Evolutionary conservation across 1,140 invertebrate species (phyloP).

Genomic region (Helicoverpa zea): DNA sequence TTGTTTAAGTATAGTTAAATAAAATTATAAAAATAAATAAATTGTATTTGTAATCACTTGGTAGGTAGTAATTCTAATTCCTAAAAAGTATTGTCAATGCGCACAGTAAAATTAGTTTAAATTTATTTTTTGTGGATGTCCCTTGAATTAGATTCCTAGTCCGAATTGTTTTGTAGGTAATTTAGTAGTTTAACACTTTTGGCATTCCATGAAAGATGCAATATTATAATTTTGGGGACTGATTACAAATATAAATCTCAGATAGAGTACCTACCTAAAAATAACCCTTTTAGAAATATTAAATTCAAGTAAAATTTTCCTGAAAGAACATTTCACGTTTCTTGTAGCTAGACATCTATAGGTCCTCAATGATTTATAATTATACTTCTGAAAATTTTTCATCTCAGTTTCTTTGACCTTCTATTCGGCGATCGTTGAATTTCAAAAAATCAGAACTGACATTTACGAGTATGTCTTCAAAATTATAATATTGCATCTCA

Average conservation of each 20-base stretch:
- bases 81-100: conserved; percentile 77
- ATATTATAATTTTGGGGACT: neutral
- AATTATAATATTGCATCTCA: conserved; percentile 17
- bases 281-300: too few relatives aligned
- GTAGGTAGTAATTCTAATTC: conserved; percentile 64
- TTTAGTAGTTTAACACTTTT: conserved; percentile 38
- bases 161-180: conserved; percentile 59
- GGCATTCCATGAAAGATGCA: conserved; percentile 4
- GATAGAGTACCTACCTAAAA: too few relatives aligned
- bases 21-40: neutral
- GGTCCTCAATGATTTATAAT: too few relatives aligned
- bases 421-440: too few relatives aligned
- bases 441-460: too few relatives aligned
- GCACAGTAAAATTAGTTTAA: conserved; percentile 78
- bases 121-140: conserved; percentile 61
- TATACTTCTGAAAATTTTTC: too few relatives aligned
- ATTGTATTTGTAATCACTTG: conserved; percentile 65
- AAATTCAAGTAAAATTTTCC: too few relatives aligned
- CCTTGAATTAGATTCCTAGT: conserved; percentile 54
- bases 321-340: too few relatives aligned
- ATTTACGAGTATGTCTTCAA: too few relatives aligned
- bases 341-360: too few relatives aligned
- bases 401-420: too few relatives aligned
- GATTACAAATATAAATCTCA: too few relatives aligned
- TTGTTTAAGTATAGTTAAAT: neutral